These are phyloP conservation scores for Diuraphis noxia DNA, from an alignment of 1,140 invertebrate species.

Conservation along the genomic window DNA sequence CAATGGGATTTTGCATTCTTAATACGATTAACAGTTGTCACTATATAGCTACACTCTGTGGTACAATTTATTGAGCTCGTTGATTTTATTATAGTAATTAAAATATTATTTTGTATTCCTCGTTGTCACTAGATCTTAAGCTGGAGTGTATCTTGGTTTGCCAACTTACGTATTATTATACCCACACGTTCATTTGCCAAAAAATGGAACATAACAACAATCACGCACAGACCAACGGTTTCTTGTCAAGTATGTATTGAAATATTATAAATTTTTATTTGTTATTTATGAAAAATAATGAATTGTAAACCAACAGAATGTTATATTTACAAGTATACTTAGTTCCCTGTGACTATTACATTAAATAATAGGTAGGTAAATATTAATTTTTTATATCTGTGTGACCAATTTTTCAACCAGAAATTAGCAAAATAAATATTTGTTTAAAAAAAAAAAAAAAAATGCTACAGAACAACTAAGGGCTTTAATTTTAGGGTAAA, in stretches of 20 bases:
- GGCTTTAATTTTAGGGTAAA: not conserved
- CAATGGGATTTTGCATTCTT: not conserved
- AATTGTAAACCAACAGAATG: not conserved
- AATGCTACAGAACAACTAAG: no score
- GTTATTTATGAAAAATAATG: not conserved
- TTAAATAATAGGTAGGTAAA: not conserved
- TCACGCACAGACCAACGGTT: not conserved
- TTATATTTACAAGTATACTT: not conserved
- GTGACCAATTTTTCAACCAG: not conserved
- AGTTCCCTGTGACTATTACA: not conserved
- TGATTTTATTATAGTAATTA: not conserved
- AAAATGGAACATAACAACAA: conserved; percentile 20
- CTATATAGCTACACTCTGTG: not conserved
- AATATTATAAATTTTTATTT: not conserved
- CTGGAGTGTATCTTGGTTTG: not conserved
- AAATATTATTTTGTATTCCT: not conserved
- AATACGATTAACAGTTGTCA: not conserved
- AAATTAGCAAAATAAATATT: not conserved
- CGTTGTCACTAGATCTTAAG: not conserved
- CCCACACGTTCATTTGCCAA: not conserved
- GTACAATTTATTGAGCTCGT: not conserved
- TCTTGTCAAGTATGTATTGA: conserved; percentile 28
- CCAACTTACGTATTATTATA: not conserved
- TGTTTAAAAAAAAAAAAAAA: not conserved
- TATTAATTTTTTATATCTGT: not conserved